Conservation (phyloP, 2,113 vertebrate genomes). For the Ellobius talpinus region DNA sequence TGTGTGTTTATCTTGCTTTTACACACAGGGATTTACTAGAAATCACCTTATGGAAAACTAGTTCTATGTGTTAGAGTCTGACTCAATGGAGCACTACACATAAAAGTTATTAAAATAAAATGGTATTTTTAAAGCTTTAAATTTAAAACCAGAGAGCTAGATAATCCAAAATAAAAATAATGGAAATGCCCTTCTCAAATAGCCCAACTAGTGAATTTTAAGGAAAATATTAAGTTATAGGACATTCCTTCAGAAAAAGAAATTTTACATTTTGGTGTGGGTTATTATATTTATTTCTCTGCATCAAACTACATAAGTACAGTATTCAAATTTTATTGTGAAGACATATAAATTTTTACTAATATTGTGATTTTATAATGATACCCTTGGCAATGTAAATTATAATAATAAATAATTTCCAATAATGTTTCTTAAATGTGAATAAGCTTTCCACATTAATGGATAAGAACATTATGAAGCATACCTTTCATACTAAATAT, state of each 20-base stretch:
- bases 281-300: neutral
- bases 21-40: constrained; percentile 94
- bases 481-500: neutral
- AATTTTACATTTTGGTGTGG: neutral
- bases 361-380: neutral
- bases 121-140: constrained; percentile 91
- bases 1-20: constrained; percentile 95
- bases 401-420: neutral
- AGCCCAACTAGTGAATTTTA: constrained; percentile 68
- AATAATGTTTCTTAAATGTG: neutral
- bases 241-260: neutral
- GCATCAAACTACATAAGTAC: neutral
- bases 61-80: constrained; percentile 88
- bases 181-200: constrained; percentile 83
- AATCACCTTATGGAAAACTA: constrained; percentile 92
- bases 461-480: neutral
- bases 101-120: constrained; percentile 93
- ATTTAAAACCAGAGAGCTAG: constrained; percentile 87
- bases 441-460: neutral
- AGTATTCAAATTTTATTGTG: constrained; percentile 2
- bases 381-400: neutral
- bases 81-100: constrained; percentile 90
- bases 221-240: constrained; percentile 63
- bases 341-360: neutral
- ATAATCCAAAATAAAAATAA: constrained; percentile 90